Percentiles rank a stretch among this genome's conserved stretches.
Conservation (phyloP, 2,113 vertebrate genomes). For the Hylia prasina region DNA sequence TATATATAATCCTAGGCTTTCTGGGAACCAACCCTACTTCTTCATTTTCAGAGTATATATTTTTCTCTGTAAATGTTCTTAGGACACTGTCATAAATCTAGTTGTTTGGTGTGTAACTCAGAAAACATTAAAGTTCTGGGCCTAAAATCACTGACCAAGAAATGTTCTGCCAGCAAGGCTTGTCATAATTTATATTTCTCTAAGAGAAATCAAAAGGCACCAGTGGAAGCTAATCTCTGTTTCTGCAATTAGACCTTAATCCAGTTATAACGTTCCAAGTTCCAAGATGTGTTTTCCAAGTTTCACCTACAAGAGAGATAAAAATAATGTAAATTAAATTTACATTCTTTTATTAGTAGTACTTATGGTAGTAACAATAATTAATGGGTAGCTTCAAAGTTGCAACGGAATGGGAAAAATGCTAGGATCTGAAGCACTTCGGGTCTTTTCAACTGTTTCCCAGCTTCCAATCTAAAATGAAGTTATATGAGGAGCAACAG, state of each 20-base stretch:
- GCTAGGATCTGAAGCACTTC: neutral
- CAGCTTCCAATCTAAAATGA: neutral
- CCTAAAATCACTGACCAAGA: conserved; percentile 58
- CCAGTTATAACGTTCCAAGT: conserved; percentile 25
- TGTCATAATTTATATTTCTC: conserved; percentile 53
- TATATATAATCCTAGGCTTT: conserved; percentile 18
- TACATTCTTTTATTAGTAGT: conserved; percentile 1
- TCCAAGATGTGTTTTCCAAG: conserved; percentile 12
- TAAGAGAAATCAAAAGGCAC: conserved; percentile 18
- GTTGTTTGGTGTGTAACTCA: neutral
- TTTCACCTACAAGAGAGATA: conserved; percentile 54
- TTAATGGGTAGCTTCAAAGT: neutral
- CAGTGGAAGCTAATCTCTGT: conserved; percentile 33
- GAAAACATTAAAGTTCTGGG: conserved; percentile 24
- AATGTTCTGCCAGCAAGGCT: conserved; percentile 56
- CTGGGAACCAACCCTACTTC: conserved; percentile 4
- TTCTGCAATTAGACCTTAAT: conserved; percentile 52
- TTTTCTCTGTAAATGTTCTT: conserved; percentile 23
- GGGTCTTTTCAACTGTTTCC: neutral
- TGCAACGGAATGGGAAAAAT: neutral
- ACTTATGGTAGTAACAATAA: neutral
- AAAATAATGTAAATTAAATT: conserved; percentile 32
- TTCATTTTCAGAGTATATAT: conserved; percentile 21
- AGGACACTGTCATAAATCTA: conserved; percentile 8
- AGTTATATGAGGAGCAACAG: neutral